phyloP scores from a whole-genome alignment of 2,888 invertebrate species.

The Maniola hyperantus region DNA sequence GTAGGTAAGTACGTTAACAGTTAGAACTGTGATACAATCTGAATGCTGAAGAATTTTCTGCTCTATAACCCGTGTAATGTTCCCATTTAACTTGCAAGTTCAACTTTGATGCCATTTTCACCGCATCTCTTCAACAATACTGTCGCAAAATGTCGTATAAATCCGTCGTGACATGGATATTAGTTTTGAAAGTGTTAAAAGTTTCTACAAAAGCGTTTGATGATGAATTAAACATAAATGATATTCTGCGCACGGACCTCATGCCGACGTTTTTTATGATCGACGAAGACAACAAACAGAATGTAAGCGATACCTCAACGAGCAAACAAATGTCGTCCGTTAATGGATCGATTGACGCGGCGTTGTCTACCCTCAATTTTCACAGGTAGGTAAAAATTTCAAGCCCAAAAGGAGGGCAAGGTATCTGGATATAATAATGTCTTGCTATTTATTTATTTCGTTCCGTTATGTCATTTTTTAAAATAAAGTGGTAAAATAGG shows the following conservation, averaged over 20 bases:
- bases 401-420: too few relatives aligned
- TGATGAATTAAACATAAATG: conserved; percentile 82
- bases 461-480: too few relatives aligned
- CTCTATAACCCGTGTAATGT: conserved; percentile 69
- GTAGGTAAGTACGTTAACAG: conserved; percentile 45
- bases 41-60: conserved; percentile 64
- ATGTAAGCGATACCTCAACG: conserved; percentile 38
- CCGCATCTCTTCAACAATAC: conserved; percentile 5
- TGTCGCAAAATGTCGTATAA: conserved; percentile 21
- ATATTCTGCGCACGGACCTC: conserved; percentile 86
- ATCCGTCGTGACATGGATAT: conserved; percentile 15
- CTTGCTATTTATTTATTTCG: too few relatives aligned
- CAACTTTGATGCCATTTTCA: conserved; percentile 15
- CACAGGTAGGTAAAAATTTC: conserved; percentile 83
- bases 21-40: conserved; percentile 57
- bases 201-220: conserved; percentile 51
- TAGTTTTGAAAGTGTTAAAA: conserved; percentile 30
- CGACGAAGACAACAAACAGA: conserved; percentile 51
- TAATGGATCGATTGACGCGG: conserved; percentile 84
- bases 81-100: conserved; percentile 19
- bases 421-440: too few relatives aligned
- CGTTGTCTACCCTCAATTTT: conserved; percentile 85
- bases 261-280: conserved; percentile 86
- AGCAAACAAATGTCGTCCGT: conserved; percentile 48
- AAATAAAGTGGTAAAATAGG: too few relatives aligned